Percentiles rank a stretch among this genome's conserved stretches.
Conservation (phyloP, 2,797 vertebrate species). For the Zonotrichia albicollis region DNA sequence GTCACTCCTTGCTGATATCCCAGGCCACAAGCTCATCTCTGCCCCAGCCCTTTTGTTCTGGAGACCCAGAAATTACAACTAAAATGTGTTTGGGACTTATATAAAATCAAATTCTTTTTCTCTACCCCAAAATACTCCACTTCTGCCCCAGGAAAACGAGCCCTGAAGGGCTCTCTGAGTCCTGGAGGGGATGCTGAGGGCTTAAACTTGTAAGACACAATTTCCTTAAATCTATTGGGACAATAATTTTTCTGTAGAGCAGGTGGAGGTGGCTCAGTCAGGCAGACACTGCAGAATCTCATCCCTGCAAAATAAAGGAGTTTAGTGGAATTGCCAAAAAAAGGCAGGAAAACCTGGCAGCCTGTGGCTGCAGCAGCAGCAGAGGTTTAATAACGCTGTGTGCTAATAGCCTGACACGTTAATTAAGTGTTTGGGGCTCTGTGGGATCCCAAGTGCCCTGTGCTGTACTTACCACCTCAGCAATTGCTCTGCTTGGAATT, state of each 20-base stretch:
- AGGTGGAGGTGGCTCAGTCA: background rate
- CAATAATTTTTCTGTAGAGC: fast-evolving
- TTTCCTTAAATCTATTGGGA: background rate
- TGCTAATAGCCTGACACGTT: slow-evolving; percentile 41
- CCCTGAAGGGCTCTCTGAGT: too few species aligned
- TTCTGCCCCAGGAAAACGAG: background rate
- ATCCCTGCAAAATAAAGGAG: background rate
- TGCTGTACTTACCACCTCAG: slow-evolving; percentile 8
- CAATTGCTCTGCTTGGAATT: background rate
- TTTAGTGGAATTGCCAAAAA: background rate
- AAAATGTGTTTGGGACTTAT: fast-evolving
- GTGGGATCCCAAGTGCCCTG: background rate
- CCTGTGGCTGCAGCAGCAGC: slow-evolving; percentile 38
- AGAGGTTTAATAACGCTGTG: slow-evolving; percentile 41
- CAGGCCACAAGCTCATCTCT: background rate
- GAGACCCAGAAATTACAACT: background rate
- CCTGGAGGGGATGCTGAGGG: background rate
- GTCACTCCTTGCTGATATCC: background rate
- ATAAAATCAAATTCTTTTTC: background rate
- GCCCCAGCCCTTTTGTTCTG: background rate
- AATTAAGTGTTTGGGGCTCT: slow-evolving; percentile 55
- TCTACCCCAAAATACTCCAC: background rate
- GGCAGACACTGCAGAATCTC: background rate
- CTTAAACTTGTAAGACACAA: fast-evolving
- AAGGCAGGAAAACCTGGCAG: background rate